A percentile compares a stretch with the other conserved stretches of the same genome.
phyloP scores from a whole-genome alignment of 2,797 vertebrate genomes.

The Alca torda region DNA sequence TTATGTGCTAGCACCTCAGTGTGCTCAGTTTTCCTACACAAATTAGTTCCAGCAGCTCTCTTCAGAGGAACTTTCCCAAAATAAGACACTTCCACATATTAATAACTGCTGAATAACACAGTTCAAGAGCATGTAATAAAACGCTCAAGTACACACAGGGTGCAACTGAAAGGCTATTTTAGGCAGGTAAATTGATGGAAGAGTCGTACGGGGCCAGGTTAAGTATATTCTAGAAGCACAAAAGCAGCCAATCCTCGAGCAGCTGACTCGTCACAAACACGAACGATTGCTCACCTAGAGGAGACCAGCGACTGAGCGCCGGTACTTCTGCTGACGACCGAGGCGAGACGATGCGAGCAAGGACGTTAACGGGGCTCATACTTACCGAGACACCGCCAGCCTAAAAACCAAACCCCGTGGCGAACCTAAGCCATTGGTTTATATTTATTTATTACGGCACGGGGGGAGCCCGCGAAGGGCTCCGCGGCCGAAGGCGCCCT shows the following conservation, averaged over 20 bases:
- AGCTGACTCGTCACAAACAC: not conserved
- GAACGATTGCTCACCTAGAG: not conserved
- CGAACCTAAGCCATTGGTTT: rapidly evolving
- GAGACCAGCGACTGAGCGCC: not conserved
- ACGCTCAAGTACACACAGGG: not conserved
- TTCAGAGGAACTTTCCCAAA: not conserved
- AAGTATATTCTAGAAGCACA: slow-evolving; percentile 29
- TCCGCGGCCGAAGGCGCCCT: not conserved
- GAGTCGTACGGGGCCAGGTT: not conserved
- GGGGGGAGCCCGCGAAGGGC: not conserved
- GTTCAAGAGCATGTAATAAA: not conserved
- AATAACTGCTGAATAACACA: not conserved
- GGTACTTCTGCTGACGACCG: rapidly evolving
- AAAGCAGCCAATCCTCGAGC: not conserved
- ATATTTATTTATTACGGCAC: rapidly evolving
- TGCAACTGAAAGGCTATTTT: not conserved
- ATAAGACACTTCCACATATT: not conserved
- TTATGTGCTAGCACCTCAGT: rapidly evolving
- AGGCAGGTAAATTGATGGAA: not conserved
- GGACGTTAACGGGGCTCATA: not conserved
- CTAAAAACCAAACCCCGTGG: not conserved
- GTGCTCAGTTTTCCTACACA: not conserved
- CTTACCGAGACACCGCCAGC: not conserved
- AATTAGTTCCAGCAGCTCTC: not conserved
- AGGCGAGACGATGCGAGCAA: not conserved